phyloP scores from a whole-genome alignment of 2,113 vertebrate genomes.

The Chloroceryle aenea region DNA sequence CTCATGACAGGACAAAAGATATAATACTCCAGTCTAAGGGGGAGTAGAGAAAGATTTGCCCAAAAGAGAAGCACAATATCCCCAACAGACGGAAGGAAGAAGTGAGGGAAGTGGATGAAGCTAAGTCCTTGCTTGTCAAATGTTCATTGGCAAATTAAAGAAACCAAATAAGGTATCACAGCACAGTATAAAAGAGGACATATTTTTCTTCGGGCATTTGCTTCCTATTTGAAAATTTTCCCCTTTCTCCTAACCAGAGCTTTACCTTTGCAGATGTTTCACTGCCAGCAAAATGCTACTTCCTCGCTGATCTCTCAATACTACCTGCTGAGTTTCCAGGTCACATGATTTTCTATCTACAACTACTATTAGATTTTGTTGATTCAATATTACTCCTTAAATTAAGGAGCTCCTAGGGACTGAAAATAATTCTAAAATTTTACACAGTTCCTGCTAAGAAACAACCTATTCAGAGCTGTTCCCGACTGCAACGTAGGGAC shows the following conservation, averaged over 20 bases:
- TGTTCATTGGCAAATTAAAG: background rate
- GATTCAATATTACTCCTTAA: background rate
- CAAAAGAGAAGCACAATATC: background rate
- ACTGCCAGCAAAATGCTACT: background rate
- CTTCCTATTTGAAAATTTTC: background rate
- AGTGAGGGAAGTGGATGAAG: background rate
- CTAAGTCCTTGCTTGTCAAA: background rate
- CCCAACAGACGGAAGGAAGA: background rate
- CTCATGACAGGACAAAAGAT: background rate
- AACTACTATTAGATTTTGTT: background rate
- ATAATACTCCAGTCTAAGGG: background rate
- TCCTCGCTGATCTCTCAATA: background rate
- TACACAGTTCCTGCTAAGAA: background rate
- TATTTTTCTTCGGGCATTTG: background rate
- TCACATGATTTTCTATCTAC: background rate
- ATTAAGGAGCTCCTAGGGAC: background rate
- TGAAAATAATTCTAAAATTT: background rate
- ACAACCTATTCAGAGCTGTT: background rate
- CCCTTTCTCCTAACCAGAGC: background rate
- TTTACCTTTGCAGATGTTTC: background rate
- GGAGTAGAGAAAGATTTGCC: background rate
- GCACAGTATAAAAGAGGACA: background rate
- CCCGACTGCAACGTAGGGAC: background rate
- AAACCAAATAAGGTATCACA: background rate
- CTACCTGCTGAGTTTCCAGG: background rate